These are phyloP conservation scores for Chlorops oryzae DNA, from an alignment of 1,140 invertebrate species.

Conservation along the genomic window DNA sequence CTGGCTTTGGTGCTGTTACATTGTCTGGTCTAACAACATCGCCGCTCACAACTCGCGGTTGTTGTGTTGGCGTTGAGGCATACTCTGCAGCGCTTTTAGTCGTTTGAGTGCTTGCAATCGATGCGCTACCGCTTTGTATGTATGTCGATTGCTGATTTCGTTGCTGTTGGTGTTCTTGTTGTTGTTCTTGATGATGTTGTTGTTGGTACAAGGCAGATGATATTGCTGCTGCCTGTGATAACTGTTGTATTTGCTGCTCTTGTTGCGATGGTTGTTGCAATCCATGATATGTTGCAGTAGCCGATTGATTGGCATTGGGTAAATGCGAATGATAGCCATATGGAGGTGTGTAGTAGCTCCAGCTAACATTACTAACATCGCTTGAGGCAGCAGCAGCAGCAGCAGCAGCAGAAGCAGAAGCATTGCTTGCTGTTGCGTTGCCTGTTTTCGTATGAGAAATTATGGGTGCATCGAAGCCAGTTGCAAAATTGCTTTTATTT, in stretches of 20 bases:
- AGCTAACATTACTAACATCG: constrained; percentile 6
- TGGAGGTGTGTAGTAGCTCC: constrained; percentile 36
- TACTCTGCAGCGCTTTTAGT: constrained; percentile 36
- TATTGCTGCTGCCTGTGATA: constrained; percentile 8
- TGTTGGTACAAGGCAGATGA: not conserved
- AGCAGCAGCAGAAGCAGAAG: no score
- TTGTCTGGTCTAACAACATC: not conserved
- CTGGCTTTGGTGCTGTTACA: constrained; percentile 8
- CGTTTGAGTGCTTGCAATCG: constrained; percentile 37
- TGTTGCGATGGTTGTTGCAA: constrained; percentile 6
- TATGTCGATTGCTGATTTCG: constrained; percentile 26
- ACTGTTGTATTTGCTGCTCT: not conserved
- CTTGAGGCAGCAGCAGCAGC: not conserved
- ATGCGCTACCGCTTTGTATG: constrained; percentile 34
- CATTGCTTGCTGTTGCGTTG: not conserved
- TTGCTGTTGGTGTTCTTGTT: constrained; percentile 4
- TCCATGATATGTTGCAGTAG: constrained; percentile 7
- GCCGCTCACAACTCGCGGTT: not conserved
- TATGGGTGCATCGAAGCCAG: constrained; percentile 42
- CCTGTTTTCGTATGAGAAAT: constrained; percentile 35
- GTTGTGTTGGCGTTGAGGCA: constrained; percentile 22
- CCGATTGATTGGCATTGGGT: constrained; percentile 10
- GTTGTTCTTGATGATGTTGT: constrained; percentile 1
- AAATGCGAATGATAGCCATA: constrained; percentile 43
- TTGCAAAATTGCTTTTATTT: constrained; percentile 33